Base-by-base conservation (phyloP, 2,797 vertebrate species). In the Cynopterus sphinx region DNA sequence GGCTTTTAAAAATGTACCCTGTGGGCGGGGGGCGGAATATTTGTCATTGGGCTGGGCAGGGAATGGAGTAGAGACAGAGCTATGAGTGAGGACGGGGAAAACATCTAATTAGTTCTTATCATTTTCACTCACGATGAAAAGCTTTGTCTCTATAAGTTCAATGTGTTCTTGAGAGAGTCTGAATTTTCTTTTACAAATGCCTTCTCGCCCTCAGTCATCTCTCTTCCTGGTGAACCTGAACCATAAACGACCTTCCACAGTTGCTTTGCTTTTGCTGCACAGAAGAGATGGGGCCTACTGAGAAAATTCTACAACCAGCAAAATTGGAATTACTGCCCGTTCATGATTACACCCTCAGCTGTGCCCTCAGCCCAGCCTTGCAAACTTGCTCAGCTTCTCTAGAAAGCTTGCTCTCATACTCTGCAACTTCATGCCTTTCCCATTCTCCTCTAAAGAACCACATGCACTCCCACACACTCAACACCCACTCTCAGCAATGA, bases 401-500 rank as follows among this genome's bases (percentile, higher is more conserved):
- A 49, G 81, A 82, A 92, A 83, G 31, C 15, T n/a, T 12, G 33
- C 9, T 57, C 33, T 87, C 55, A 3, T 65, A 65, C 53, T 83
- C 83, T 55, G 31, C 39, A 55, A 12, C 24, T 33, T 75, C 49
- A 10, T 9, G n/a, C 28, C 53, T 82, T 26, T 82, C 77, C 85
- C 36, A 36, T 33, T 59, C 46, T 87, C 63, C 43, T 41, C 26
- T 39, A 9, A 81, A 33, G 87, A 93, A 39, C 55, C 26, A n/a
- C 70, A 63, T 70, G 49, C 83, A 84, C 61, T 75, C 93, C 82
- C 78, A 57, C 87, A 55, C 61, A n/a, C 57, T 28, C 19, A 22
- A 59, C 26, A 33, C 36, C 82, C 53, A 73, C 95, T 68, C 95
- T 59, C 8, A 21, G 71, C 63, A 39, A 9, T 57, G 74, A 94